Base-by-base conservation (phyloP, 2,113 vertebrate genomes). In the Sula dactylatra region DNA sequence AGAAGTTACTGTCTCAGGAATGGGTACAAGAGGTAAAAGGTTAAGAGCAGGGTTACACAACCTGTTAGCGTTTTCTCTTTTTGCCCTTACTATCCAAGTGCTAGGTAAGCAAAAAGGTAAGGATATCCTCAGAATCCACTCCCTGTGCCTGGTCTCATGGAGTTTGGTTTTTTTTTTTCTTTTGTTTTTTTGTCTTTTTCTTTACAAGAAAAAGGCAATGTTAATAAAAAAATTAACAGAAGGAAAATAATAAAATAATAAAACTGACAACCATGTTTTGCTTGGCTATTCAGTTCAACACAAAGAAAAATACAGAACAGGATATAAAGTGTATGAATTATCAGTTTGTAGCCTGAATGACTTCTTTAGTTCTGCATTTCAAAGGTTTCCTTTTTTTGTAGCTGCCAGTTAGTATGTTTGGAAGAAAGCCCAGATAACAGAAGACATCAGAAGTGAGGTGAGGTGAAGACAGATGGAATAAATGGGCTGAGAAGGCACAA, bases 371-470 rank as follows among this genome's bases (percentile, higher is more conserved):
- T 93, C 85, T 91, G 55, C 86, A 93, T 95, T 82, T 96, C 94
- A 97, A 93, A 94, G 88, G 87, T 92, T 93, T 94, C 93, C 90
- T 83, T 97, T 95, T 96, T 86, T 80, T 69, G 92, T 84, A 94
- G 79, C 85, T 96, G 94, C 95, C 88, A 94, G 90, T 96, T 90
- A 85, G 80, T 79, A 82, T 47, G 83, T 83, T 95, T 97, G 96
- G 95, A 97, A 98, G 94, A 95, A 92, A 97, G 96, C 95, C 95
- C 94, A 97, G 85, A 92, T 77, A 95, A 70, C 86, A 98, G 88
- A 90, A 97, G 94, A 93, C 76, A 95, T 96, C 94, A 95, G 81
- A 94, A 96, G 69, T 86, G 84, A 95, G 93, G 89, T 89, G 95
- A 94, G 89, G 95, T 94, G 93, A 96, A 97, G 89, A 96, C 82